Conservation (phyloP, 2,797 vertebrate species). For the Cheirogaleus major region DNA sequence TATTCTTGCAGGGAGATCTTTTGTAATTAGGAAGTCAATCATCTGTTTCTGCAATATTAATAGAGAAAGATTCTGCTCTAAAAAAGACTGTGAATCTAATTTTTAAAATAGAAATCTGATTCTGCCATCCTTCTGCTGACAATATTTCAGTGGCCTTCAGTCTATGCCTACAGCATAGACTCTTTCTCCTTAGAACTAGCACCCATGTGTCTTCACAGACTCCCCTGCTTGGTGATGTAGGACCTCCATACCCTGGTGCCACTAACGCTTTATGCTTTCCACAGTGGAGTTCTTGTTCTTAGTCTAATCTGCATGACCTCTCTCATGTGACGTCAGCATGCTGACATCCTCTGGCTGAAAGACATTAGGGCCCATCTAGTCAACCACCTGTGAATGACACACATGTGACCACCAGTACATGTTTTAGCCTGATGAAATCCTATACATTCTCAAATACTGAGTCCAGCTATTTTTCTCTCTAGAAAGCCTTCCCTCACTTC, state of each 20-base stretch:
- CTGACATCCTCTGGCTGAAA: background rate
- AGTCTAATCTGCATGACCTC: background rate
- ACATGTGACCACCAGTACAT: background rate
- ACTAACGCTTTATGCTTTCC: background rate
- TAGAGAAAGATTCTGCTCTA: background rate
- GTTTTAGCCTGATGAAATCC: background rate
- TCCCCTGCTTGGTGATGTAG: background rate
- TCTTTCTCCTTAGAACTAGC: background rate
- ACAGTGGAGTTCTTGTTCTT: background rate
- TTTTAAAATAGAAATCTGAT: background rate
- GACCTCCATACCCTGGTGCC: background rate
- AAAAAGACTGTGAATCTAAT: background rate
- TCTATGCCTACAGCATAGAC: background rate
- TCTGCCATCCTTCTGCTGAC: background rate
- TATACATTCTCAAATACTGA: background rate
- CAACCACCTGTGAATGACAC: background rate
- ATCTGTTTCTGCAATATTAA: background rate
- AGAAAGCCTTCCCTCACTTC: background rate
- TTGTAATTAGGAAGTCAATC: background rate
- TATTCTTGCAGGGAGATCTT: background rate
- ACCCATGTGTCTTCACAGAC: background rate
- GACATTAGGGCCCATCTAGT: background rate
- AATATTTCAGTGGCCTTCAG: background rate
- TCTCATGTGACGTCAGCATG: background rate
- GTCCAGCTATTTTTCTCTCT: background rate